Conservation (phyloP, 2,113 vertebrate species). For the Peucedramus taeniatus region DNA sequence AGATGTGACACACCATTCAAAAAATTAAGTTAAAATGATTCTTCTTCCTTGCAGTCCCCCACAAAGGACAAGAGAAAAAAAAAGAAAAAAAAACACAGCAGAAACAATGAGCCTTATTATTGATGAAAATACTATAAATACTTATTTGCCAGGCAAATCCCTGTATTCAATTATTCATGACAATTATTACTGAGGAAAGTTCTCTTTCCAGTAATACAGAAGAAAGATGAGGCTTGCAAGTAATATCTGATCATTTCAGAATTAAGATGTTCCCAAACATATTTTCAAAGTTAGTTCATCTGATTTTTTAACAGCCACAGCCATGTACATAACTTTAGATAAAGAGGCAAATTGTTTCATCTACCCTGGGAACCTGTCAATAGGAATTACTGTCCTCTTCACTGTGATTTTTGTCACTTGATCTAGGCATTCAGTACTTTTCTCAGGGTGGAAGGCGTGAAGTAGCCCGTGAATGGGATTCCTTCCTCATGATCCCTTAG, state of each 20-base stretch:
- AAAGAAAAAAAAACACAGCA: fast-evolving
- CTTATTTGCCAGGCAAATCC: background rate
- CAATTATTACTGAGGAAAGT: background rate
- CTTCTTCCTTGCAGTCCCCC: background rate
- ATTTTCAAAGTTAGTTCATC: background rate
- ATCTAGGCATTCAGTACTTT: background rate
- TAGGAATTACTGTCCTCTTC: background rate
- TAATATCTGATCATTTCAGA: background rate
- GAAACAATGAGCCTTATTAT: background rate
- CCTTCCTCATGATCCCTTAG: background rate
- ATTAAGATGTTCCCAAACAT: background rate
- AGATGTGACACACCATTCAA: background rate
- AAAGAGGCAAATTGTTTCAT: fast-evolving
- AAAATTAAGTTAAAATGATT: background rate
- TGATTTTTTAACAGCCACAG: background rate
- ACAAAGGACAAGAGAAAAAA: background rate
- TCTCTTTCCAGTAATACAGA: background rate
- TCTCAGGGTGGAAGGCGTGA: background rate
- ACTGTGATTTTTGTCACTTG: background rate
- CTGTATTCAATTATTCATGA: background rate
- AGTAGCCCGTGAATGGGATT: background rate
- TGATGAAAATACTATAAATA: background rate
- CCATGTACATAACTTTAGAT: background rate
- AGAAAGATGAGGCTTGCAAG: background rate
- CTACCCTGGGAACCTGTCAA: background rate